Evolutionary conservation across 2,797 vertebrate species (phyloP).

Genomic region (Chelmon rostratus): DNA sequence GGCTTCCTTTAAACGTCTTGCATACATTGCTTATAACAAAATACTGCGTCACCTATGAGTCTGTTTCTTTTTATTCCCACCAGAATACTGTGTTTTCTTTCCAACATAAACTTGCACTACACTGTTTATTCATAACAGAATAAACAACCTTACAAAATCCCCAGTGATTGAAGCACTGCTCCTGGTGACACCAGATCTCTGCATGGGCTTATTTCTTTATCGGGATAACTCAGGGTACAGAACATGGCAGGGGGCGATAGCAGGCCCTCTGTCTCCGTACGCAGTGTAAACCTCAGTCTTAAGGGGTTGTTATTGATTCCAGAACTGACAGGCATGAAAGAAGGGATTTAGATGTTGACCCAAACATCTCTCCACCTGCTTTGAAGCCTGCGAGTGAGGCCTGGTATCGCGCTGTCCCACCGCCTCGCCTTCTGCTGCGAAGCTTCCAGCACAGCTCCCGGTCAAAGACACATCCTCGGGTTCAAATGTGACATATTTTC

Average conservation of each 20-base stretch:
- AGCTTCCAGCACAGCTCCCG: slow-evolving; percentile 49
- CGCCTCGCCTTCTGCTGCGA: slow-evolving; percentile 57
- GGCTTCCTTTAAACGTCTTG: not conserved
- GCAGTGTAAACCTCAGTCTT: slow-evolving; percentile 53
- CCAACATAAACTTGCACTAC: slow-evolving; percentile 15
- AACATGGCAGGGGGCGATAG: slow-evolving; percentile 51
- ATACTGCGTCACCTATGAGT: not conserved
- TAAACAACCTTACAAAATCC: slow-evolving; percentile 36
- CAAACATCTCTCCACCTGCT: slow-evolving; percentile 71
- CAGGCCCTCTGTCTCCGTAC: slow-evolving; percentile 54
- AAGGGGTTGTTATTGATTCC: slow-evolving; percentile 67
- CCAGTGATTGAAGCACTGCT: slow-evolving; percentile 39
- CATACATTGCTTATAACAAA: not conserved
- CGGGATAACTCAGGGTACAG: slow-evolving; percentile 55
- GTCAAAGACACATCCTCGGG: slow-evolving; percentile 37
- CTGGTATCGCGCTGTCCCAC: slow-evolving; percentile 57
- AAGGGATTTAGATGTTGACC: slow-evolving; percentile 76
- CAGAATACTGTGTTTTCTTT: not conserved
- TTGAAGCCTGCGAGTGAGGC: slow-evolving; percentile 68
- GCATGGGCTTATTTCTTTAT: slow-evolving; percentile 57
- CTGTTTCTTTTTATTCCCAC: not conserved
- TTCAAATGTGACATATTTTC: slow-evolving; percentile 64
- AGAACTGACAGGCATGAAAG: slow-evolving; percentile 72
- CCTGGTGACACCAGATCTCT: slow-evolving; percentile 63
- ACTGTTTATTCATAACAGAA: slow-evolving; percentile 45